A percentile compares a stretch with the other conserved stretches of the same genome.
Evolutionary conservation across 2,888 invertebrate species (phyloP).

Genomic region (Crocallis elinguaria): DNA sequence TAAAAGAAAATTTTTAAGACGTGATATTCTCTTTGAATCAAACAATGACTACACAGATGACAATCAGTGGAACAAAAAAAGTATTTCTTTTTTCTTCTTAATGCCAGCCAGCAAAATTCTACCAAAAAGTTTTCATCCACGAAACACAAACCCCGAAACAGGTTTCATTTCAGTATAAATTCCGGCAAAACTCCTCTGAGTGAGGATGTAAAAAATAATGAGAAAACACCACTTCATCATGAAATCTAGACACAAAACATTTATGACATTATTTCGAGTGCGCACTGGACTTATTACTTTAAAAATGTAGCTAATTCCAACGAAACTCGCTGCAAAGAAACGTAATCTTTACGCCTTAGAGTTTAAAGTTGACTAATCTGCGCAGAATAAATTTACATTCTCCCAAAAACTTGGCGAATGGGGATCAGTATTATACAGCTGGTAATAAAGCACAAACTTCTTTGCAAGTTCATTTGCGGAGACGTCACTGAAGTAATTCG

Average conservation of each 20-base stretch:
- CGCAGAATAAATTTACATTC: conserved; percentile 36
- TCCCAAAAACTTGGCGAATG: conserved; percentile 32
- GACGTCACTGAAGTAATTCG: conserved; percentile 26
- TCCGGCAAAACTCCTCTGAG: conserved; percentile 40
- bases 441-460: conserved; percentile 27
- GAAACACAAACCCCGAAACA: too few species aligned
- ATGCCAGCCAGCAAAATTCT: too few species aligned
- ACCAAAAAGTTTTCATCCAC: too few species aligned
- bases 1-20: too few species aligned
- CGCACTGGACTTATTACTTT: conserved; percentile 53
- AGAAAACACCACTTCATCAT: conserved; percentile 47
- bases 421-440: conserved; percentile 31
- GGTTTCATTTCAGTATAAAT: conserved; percentile 46
- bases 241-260: conserved; percentile 52
- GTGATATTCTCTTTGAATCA: too few species aligned
- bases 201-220: conserved; percentile 53
- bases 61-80: too few species aligned
- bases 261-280: conserved; percentile 53
- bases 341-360: conserved; percentile 27
- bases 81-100: too few species aligned
- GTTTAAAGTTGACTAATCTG: conserved; percentile 32
- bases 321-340: conserved; percentile 24
- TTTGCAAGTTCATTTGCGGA: conserved; percentile 38
- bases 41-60: too few species aligned
- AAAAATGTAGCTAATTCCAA: conserved; percentile 33